Evolutionary conservation across 2,797 vertebrate genomes (phyloP).

Genomic region (Spondyliosoma cantharus): DNA sequence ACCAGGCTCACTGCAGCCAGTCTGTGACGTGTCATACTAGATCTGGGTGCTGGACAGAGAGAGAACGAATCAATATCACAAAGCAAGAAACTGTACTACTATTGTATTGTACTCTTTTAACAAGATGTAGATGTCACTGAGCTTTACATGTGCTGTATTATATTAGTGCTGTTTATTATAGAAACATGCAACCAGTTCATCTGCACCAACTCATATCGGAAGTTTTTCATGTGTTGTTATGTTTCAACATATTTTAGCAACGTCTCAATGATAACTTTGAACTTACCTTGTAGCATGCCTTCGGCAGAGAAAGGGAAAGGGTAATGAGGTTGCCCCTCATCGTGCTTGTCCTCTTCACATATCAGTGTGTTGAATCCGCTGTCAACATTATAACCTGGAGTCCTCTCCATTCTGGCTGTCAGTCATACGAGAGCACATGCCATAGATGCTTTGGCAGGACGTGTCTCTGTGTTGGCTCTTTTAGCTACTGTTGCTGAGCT

Average conservation of each 20-base stretch:
- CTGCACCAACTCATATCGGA: not conserved
- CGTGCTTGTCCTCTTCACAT: slow-evolving; percentile 6
- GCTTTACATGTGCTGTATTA: not conserved
- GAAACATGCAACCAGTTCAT: not conserved
- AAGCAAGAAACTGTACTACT: not conserved
- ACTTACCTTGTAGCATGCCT: slow-evolving; percentile 16
- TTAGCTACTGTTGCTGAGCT: slow-evolving; percentile 9
- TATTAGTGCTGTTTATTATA: not conserved
- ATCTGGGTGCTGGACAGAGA: slow-evolving; percentile 43
- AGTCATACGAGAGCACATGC: not conserved
- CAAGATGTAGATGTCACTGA: not conserved
- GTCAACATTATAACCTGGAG: not conserved
- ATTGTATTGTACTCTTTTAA: not conserved
- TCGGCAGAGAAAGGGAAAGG: not conserved
- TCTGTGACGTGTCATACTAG: slow-evolving; percentile 10
- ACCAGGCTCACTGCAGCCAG: slow-evolving; percentile 43
- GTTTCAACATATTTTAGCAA: not conserved
- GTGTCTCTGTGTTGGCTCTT: not conserved
- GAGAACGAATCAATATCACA: not conserved
- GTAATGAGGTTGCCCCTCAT: not conserved
- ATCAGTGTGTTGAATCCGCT: slow-evolving; percentile 14
- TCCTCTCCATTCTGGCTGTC: slow-evolving; percentile 29
- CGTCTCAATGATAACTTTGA: not conserved
- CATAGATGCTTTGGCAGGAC: not conserved
- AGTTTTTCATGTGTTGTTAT: not conserved